Evolutionary conservation across 2,888 invertebrate species (phyloP).

Genomic region (Eristalis intricaria): DNA sequence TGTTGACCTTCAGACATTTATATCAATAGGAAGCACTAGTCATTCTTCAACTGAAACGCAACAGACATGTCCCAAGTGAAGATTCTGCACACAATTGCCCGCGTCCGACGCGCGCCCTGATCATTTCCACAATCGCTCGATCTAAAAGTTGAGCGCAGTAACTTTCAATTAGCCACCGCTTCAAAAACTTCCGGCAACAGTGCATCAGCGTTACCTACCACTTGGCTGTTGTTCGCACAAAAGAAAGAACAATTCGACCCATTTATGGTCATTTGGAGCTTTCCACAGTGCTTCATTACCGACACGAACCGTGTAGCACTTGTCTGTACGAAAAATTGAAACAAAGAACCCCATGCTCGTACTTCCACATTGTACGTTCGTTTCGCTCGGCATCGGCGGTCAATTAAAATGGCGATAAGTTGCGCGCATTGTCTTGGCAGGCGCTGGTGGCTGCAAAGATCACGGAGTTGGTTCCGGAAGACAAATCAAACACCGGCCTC

Average conservation of each 20-base stretch:
- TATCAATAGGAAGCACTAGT: no score
- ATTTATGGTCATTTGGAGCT: neutral
- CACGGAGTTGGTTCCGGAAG: conserved; percentile 53
- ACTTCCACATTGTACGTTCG: neutral
- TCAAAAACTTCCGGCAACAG: neutral
- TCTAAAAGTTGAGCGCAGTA: neutral
- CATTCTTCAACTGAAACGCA: no score
- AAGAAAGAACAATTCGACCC: neutral
- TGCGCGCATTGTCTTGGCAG: conserved; percentile 29
- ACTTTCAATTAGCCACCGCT: neutral
- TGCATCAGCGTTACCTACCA: neutral
- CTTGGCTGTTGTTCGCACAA: neutral
- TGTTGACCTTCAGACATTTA: no score
- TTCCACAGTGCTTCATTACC: neutral
- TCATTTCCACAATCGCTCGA: neutral
- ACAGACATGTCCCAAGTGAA: no score
- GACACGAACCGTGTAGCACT: neutral
- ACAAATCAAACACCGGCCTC: conserved; percentile 40
- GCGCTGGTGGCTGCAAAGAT: conserved; percentile 10
- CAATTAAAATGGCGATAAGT: conserved; percentile 29
- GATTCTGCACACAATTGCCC: no score
- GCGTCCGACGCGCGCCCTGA: no score
- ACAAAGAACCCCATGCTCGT: conserved; percentile 1
- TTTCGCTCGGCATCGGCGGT: conserved; percentile 7
- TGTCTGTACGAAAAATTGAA: conserved; percentile 23